These are phyloP conservation scores for Chloromyia formosa DNA, from an alignment of 2,888 invertebrate genomes.

Conservation along the genomic window DNA sequence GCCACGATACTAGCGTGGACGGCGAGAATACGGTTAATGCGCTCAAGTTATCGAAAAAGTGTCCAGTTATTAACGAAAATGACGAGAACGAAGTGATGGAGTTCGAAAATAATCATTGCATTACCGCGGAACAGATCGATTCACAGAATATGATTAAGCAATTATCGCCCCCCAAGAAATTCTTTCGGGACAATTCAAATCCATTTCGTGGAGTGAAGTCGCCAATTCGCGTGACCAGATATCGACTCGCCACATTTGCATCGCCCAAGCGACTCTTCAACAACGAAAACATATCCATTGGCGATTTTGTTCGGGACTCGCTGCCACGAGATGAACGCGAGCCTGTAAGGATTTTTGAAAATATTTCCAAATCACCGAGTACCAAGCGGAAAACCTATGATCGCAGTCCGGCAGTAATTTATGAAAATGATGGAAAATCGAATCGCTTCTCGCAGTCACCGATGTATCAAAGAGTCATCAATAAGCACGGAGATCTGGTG, in stretches of 20 bases:
- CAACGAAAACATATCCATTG: background rate
- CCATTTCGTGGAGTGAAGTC: slow-evolving; percentile 51
- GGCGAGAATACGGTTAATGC: background rate
- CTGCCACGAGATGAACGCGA: slow-evolving; percentile 32
- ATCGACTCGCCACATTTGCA: slow-evolving; percentile 33
- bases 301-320: slow-evolving; percentile 15
- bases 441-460: slow-evolving; percentile 43
- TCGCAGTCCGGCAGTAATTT: slow-evolving; percentile 17
- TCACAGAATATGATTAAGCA: slow-evolving; percentile 40
- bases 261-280: slow-evolving; percentile 43
- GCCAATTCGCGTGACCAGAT: slow-evolving; percentile 44
- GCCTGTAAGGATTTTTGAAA: slow-evolving; percentile 35
- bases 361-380: slow-evolving; percentile 27
- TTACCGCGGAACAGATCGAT: slow-evolving; percentile 18
- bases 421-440: slow-evolving; percentile 12
- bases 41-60: background rate
- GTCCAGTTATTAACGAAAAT: slow-evolving; percentile 24
- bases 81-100: slow-evolving; percentile 43
- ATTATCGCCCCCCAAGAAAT: slow-evolving; percentile 52
- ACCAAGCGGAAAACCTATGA: slow-evolving; percentile 35
- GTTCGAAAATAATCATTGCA: slow-evolving; percentile 49
- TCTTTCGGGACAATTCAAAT: slow-evolving; percentile 52
- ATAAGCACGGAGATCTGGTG: slow-evolving; percentile 54
- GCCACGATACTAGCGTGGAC: background rate
- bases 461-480: slow-evolving; percentile 53